Evolutionary conservation across 2,888 invertebrate genomes (phyloP).

Genomic region (Tenthredo mesomela): DNA sequence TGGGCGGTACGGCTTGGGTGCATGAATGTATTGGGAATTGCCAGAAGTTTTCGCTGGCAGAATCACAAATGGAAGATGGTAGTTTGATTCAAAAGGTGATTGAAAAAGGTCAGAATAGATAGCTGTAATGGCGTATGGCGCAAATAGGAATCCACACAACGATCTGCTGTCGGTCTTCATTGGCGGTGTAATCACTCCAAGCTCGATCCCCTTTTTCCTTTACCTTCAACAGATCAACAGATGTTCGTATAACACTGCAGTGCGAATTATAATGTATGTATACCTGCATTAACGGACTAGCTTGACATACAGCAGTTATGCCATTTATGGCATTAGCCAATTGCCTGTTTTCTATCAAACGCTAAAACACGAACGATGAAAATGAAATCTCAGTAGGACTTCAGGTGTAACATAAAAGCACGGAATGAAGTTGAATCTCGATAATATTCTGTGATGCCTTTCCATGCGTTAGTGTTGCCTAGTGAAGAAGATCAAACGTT

Average conservation of each 20-base stretch:
- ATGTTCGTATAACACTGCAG: background rate
- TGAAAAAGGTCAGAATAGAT: background rate
- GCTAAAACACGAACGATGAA: background rate
- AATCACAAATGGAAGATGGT: constrained; percentile 19
- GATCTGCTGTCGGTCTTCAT: background rate
- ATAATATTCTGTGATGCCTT: background rate
- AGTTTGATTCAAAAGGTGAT: constrained; percentile 1
- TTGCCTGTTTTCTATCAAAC: background rate
- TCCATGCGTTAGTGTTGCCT: background rate
- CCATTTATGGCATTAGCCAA: background rate
- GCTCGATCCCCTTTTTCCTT: background rate
- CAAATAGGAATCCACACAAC: background rate
- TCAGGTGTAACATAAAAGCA: background rate
- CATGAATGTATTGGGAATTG: background rate
- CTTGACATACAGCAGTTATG: background rate
- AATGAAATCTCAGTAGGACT: background rate
- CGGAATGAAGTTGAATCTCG: constrained; percentile 25
- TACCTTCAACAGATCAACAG: background rate
- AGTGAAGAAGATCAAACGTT: constrained; percentile 9
- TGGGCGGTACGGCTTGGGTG: background rate
- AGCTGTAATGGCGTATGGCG: background rate
- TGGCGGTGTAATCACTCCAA: background rate
- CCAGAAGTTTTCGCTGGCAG: background rate
- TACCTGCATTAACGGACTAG: background rate
- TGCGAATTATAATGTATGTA: background rate